phyloP scores from a whole-genome alignment of 2,888 invertebrate species.

The Melieria crassipennis region DNA sequence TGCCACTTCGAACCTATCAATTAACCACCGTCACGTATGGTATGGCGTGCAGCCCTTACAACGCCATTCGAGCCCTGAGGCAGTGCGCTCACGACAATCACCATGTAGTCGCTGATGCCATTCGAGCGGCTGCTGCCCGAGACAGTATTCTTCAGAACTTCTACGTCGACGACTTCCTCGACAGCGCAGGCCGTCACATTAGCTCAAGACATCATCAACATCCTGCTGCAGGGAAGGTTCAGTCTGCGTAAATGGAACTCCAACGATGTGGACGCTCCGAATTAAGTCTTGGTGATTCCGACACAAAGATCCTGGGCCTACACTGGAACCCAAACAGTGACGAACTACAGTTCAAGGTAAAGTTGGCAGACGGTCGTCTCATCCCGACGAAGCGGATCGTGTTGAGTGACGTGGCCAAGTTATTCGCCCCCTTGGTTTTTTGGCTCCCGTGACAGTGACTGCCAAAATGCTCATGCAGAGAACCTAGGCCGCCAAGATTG shows the following conservation, averaged over 20 bases:
- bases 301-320: too few species aligned
- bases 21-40: slow-evolving; percentile 26
- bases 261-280: not conserved
- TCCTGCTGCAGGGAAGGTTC: not conserved
- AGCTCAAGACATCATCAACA: not conserved
- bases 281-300: too few species aligned
- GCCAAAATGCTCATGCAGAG: too few species aligned
- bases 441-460: too few species aligned
- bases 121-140: slow-evolving; percentile 6
- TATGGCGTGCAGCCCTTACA: slow-evolving; percentile 26
- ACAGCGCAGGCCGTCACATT: slow-evolving; percentile 7
- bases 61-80: slow-evolving; percentile 20
- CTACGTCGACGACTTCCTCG: slow-evolving; percentile 35
- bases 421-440: too few species aligned
- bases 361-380: too few species aligned
- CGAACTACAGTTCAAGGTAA: not conserved
- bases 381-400: too few species aligned
- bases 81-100: slow-evolving; percentile 21
- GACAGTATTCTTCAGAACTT: slow-evolving; percentile 3
- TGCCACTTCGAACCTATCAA: not conserved
- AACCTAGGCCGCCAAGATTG: too few species aligned
- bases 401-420: too few species aligned
- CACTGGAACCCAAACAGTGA: too few species aligned
- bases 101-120: not conserved
- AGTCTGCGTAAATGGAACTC: not conserved